phyloP scores from a whole-genome alignment of 2,888 invertebrate genomes.

The Himalopsyche anomala region DNA sequence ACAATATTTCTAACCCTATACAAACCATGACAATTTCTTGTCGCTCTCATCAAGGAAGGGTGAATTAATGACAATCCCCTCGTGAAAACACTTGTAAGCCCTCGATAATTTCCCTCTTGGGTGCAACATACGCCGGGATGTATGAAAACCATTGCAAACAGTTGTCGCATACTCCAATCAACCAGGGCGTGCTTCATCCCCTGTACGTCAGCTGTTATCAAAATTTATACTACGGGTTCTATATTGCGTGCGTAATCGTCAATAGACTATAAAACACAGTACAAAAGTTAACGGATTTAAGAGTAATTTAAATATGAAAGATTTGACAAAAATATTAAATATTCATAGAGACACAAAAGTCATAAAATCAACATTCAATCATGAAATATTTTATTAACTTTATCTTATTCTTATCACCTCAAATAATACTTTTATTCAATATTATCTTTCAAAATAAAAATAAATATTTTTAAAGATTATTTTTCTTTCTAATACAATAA shows the following conservation, averaged over 20 bases:
- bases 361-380: too few species aligned
- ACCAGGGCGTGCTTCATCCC: not conserved
- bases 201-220: not conserved
- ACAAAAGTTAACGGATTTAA: too few species aligned
- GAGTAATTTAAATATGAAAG: too few species aligned
- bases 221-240: not conserved
- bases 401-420: too few species aligned
- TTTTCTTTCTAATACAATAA: too few species aligned
- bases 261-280: too few species aligned
- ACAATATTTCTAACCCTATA: constrained; percentile 20
- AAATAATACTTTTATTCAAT: too few species aligned
- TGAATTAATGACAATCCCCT: constrained; percentile 4
- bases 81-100: constrained; percentile 10
- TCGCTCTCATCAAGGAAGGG: constrained; percentile 23
- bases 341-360: too few species aligned
- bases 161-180: constrained; percentile 34
- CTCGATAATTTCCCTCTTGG: constrained; percentile 18
- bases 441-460: too few species aligned
- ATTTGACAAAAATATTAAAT: too few species aligned
- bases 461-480: too few species aligned
- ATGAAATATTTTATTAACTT: too few species aligned
- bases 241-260: not conserved
- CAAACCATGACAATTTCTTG: constrained; percentile 34
- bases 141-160: constrained; percentile 30
- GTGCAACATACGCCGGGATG: constrained; percentile 18